Base-by-base conservation (phyloP, 2,113 vertebrate species). In the Baryphthengus martii region DNA sequence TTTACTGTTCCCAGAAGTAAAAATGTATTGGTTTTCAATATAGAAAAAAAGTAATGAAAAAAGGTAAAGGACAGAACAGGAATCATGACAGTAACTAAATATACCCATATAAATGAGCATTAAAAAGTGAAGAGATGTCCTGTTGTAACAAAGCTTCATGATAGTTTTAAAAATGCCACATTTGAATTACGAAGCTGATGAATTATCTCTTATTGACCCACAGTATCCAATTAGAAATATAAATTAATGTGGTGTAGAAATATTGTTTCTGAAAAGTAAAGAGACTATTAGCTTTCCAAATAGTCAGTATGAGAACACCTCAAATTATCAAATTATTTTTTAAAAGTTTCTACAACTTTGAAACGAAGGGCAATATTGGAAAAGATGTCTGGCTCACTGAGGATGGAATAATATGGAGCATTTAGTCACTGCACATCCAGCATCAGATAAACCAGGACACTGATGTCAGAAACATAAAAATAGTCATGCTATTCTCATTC, bases 391-490 rank as follows among this genome's bases (percentile, higher is more conserved):
- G 45, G 21, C 16, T 83, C 31, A 19, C n/a, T n/a, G 17, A 83
- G 37, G 58, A 83, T 65, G 52, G 75, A 47, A 70, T 3, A 71
- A 55, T 26, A n/a, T 39, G 25, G 59, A 83, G 17, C n/a, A 85
- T 68, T 75, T 87, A 81, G 39, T 52, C 61, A 82, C 50, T 49
- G 14, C 71, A 85, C 87, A 88, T 26, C 81, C 58, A 96, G 68
- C 28, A 17, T 73, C 14, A 80, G 71, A 89, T 65, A 95, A 96
- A 93, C 62, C 78, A 70, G 25, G n/a, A 88, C 67, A 62, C 62
- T 88, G 87, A 85, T 80, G 72, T 94, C 58, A 96, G 67, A 85
- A 93, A 79, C 52, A 65, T 45, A 90, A 93, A 94, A 94, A 85
- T 63, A 94, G 63, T 56, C 42, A 75, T 7, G 44, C 42, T 94